phyloP scores from a whole-genome alignment of 2,113 vertebrate genomes.

The Ictidomys tridecemlineatus region DNA sequence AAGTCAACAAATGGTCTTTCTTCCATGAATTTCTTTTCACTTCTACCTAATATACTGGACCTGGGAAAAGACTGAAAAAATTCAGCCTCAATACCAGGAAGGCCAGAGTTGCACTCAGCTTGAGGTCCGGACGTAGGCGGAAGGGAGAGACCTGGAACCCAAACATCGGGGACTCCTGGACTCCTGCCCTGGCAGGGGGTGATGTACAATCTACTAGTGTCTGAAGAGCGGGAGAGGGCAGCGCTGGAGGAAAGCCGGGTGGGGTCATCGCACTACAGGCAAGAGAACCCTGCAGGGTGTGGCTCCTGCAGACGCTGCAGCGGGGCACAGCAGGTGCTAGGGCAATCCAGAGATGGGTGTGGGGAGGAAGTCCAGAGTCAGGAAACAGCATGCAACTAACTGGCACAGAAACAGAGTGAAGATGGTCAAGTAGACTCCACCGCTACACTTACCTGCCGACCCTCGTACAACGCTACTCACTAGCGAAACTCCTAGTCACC shows the following conservation, averaged over 20 bases:
- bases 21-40: neutral
- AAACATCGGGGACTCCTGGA: rapidly evolving
- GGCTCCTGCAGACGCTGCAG: neutral
- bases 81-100: neutral
- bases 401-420: neutral
- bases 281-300: neutral
- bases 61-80: neutral
- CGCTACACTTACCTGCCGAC: neutral
- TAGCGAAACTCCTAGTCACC: neutral
- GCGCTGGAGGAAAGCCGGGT: neutral
- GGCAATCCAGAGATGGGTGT: no score
- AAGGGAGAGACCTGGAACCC: neutral
- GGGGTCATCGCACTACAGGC: neutral
- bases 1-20: neutral
- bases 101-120: neutral
- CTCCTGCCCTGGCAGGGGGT: rapidly evolving
- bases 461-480: neutral
- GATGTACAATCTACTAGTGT: neutral
- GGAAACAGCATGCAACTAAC: neutral
- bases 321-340: neutral
- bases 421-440: neutral
- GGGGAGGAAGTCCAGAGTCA: neutral
- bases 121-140: neutral
- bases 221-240: rapidly evolving
- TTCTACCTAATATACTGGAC: neutral